phyloP scores from a whole-genome alignment of 1,140 invertebrate genomes.

The Drosophila sproati region DNA sequence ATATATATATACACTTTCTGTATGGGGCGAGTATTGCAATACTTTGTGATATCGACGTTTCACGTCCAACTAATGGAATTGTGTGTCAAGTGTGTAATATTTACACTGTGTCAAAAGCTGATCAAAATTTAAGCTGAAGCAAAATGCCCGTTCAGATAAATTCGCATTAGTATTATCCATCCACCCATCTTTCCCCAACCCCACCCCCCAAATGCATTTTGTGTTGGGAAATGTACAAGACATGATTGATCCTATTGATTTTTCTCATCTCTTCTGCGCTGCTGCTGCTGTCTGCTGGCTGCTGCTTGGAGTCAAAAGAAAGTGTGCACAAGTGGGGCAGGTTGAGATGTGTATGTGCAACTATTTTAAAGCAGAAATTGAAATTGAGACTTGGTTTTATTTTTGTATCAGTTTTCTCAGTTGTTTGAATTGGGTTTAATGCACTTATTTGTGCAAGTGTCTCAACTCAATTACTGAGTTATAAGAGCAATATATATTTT shows the following conservation, averaged over 20 bases:
- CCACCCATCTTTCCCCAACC: no score
- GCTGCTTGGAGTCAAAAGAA: constrained; percentile 49
- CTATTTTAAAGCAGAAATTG: constrained; percentile 28
- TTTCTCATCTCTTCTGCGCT: constrained; percentile 45
- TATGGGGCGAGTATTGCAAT: constrained; percentile 61
- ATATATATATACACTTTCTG: no score
- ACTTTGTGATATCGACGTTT: constrained; percentile 76
- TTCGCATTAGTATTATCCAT: constrained; percentile 50
- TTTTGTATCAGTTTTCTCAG: neutral
- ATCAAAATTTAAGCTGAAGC: constrained; percentile 78
- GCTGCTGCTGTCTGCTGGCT: constrained; percentile 1
- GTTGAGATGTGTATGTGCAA: constrained; percentile 62
- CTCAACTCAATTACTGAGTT: neutral
- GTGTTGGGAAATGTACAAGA: constrained; percentile 31
- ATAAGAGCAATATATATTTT: no score
- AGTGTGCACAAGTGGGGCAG: constrained; percentile 9
- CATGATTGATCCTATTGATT: constrained; percentile 82
- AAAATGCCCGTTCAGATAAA: constrained; percentile 66
- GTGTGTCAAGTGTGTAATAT: constrained; percentile 82
- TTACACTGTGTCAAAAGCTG: constrained; percentile 82
- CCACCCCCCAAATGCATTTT: neutral
- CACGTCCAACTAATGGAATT: constrained; percentile 81
- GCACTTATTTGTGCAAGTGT: neutral
- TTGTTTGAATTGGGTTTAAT: neutral
- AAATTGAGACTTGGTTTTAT: constrained; percentile 1